These are phyloP conservation scores for Aelia acuminata DNA, from an alignment of 2,888 invertebrate genomes.

Conservation along the genomic window DNA sequence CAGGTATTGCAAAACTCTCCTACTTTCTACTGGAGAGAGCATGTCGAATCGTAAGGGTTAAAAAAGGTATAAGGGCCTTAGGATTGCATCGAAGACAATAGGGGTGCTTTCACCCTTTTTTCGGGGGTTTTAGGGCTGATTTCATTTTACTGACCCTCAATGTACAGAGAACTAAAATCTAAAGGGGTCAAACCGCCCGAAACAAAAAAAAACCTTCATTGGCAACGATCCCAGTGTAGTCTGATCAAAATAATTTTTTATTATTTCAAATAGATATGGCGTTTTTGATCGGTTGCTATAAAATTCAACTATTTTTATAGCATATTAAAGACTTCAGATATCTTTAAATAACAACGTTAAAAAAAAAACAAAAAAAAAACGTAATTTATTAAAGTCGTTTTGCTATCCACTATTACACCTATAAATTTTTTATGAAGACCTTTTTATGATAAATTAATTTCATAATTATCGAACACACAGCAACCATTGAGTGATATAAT, in stretches of 20 bases:
- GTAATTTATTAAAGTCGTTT: neutral
- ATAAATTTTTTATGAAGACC: no score
- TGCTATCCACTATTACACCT: no score
- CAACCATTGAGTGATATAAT: neutral
- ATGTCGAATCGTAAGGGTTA: slow-evolving; percentile 24
- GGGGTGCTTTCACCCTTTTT: slow-evolving; percentile 29
- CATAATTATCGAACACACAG: no score
- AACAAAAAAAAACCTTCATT: neutral
- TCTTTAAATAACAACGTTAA: no score
- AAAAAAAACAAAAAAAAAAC: no score
- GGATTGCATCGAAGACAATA: slow-evolving; percentile 47
- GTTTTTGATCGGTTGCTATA: neutral
- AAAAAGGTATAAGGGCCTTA: slow-evolving; percentile 33
- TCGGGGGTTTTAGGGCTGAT: slow-evolving; percentile 32
- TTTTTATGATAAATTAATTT: neutral
- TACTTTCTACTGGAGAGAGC: slow-evolving; percentile 38
- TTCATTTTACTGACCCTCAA: neutral
- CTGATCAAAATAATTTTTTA: neutral
- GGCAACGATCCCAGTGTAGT: neutral
- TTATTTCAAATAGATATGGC: neutral
- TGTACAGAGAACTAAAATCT: neutral
- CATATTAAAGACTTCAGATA: neutral
- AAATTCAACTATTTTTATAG: neutral
- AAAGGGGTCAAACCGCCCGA: neutral
- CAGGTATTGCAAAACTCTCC: slow-evolving; percentile 15